phyloP scores from a whole-genome alignment of 2,888 invertebrate genomes.

The Nemotelus pantherinus region DNA sequence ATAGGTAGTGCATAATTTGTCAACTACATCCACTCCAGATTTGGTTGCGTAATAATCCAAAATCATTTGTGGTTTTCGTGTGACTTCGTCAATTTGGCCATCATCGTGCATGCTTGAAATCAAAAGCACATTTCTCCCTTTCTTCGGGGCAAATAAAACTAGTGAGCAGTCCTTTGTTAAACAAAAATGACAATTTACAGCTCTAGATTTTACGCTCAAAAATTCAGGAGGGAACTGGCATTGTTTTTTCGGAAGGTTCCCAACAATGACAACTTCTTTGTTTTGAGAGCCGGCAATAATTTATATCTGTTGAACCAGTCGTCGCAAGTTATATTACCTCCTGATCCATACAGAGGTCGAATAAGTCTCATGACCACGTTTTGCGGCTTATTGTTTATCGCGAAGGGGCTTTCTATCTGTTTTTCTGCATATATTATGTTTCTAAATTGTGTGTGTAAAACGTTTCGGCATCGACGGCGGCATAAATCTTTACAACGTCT shows the following conservation, averaged over 20 bases:
- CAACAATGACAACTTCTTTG: slow-evolving; percentile 1
- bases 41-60: slow-evolving; percentile 17
- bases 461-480: slow-evolving; percentile 51
- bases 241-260: slow-evolving; percentile 7
- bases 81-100: neutral
- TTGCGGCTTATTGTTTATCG: slow-evolving; percentile 46
- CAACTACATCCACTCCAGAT: neutral
- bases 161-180: neutral
- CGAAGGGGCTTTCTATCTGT: slow-evolving; percentile 53
- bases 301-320: neutral
- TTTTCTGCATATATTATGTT: slow-evolving; percentile 54
- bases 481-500: slow-evolving; percentile 55
- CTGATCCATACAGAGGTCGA: slow-evolving; percentile 50
- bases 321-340: slow-evolving; percentile 54
- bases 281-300: neutral
- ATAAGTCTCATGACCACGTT: slow-evolving; percentile 51
- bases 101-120: slow-evolving; percentile 30
- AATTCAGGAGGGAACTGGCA: no score
- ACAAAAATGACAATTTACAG: slow-evolving; percentile 6
- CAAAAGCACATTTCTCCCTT: neutral
- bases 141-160: slow-evolving; percentile 3
- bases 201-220: neutral
- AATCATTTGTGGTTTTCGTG: slow-evolving; percentile 21
- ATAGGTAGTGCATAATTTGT: slow-evolving; percentile 13
- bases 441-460: slow-evolving; percentile 51